These are phyloP conservation scores for Champsocephalus esox DNA, from an alignment of 2,797 vertebrate genomes.

Conservation along the genomic window DNA sequence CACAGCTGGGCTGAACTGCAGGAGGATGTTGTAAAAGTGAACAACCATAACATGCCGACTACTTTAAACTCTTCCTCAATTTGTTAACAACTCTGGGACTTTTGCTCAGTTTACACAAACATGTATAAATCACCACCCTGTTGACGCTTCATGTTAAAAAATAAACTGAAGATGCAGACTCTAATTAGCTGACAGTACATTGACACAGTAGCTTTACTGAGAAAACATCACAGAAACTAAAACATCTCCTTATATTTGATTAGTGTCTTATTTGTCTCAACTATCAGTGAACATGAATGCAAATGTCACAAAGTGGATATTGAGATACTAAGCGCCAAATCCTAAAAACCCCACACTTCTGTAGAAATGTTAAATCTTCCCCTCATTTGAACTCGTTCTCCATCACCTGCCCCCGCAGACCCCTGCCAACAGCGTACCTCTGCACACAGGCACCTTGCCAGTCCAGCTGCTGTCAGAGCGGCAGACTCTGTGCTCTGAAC, in stretches of 20 bases:
- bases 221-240: slow-evolving; percentile 4
- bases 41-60: slow-evolving; percentile 38
- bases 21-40: slow-evolving; percentile 40
- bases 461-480: slow-evolving; percentile 96
- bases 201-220: slow-evolving; percentile 9
- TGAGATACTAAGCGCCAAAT: neutral
- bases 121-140: slow-evolving; percentile 27
- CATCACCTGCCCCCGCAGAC: slow-evolving; percentile 31
- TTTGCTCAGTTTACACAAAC: slow-evolving; percentile 17
- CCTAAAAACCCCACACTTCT: neutral
- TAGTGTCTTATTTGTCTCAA: neutral
- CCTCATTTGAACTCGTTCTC: slow-evolving; percentile 27
- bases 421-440: slow-evolving; percentile 84
- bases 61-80: slow-evolving; percentile 26
- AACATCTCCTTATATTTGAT: slow-evolving; percentile 25
- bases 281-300: neutral
- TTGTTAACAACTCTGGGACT: slow-evolving; percentile 15
- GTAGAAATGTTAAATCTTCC: neutral
- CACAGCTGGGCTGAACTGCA: slow-evolving; percentile 43
- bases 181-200: slow-evolving; percentile 4
- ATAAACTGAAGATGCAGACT: slow-evolving; percentile 14
- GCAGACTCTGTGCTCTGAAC: slow-evolving; percentile 96
- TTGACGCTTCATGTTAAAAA: neutral
- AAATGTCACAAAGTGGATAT: slow-evolving; percentile 15
- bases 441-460: slow-evolving; percentile 96